Percentiles rank a stretch among this genome's conserved stretches.
These are phyloP conservation scores for Thaleichthys pacificus DNA, from an alignment of 2,797 vertebrate genomes.

Conservation along the genomic window DNA sequence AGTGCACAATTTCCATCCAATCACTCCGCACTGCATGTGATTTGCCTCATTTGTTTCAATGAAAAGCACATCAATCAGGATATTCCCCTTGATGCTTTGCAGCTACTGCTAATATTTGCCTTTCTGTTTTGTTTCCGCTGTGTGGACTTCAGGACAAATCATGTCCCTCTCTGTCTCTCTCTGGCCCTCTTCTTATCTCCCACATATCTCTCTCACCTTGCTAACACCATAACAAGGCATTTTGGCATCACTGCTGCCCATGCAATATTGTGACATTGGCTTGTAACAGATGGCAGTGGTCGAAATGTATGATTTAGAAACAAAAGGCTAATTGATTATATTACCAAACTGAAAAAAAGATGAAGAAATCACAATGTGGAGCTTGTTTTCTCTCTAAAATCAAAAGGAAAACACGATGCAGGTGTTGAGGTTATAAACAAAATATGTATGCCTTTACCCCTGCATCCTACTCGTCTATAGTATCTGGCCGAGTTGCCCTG, in stretches of 20 bases:
- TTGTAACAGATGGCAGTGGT: constrained; percentile 51
- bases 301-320: constrained; percentile 53
- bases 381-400: constrained; percentile 39
- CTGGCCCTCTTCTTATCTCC: background rate
- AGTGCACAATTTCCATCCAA: constrained; percentile 12
- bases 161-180: background rate
- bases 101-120: constrained; percentile 10
- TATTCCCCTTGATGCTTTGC: constrained; percentile 17
- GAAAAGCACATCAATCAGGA: constrained; percentile 27
- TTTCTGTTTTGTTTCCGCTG: constrained; percentile 7
- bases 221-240: constrained; percentile 6
- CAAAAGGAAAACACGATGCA: constrained; percentile 29
- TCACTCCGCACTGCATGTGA: constrained; percentile 22
- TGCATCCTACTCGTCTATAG: constrained; percentile 34
- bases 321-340: constrained; percentile 63
- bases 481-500: constrained; percentile 27
- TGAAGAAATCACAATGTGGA: constrained; percentile 31
- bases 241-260: constrained; percentile 23
- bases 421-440: constrained; percentile 30
- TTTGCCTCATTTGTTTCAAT: constrained; percentile 26
- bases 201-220: constrained; percentile 9
- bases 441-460: constrained; percentile 45
- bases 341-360: constrained; percentile 36
- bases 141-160: background rate
- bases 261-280: constrained; percentile 42